Evolutionary conservation across 1,140 invertebrate genomes (phyloP).

Genomic region (Marisa cornuarietis): DNA sequence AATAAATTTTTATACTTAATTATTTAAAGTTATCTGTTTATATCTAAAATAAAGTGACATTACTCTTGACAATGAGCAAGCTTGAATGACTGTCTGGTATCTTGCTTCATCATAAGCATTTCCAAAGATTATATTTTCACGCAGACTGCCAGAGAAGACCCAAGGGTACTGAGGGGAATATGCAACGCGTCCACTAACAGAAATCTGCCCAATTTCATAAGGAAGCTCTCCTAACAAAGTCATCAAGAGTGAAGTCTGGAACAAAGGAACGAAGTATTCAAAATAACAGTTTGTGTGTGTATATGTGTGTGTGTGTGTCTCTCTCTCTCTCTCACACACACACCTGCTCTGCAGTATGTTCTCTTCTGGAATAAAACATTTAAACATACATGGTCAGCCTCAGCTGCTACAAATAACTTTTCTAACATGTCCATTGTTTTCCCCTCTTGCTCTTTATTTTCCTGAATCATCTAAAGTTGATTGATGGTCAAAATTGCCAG

Average conservation of each 20-base stretch:
- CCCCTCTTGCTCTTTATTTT: too few species aligned
- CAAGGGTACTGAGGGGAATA: constrained; percentile 91
- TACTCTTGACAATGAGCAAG: constrained; percentile 58
- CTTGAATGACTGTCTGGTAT: constrained; percentile 48
- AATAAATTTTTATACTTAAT: too few species aligned
- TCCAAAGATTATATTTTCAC: constrained; percentile 89
- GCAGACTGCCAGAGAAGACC: constrained; percentile 75
- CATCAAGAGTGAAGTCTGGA: constrained; percentile 80
- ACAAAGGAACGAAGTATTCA: constrained; percentile 15
- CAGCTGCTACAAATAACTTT: too few species aligned
- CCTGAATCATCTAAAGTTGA: too few species aligned
- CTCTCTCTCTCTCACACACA: neutral
- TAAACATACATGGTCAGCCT: too few species aligned
- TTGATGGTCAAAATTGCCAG: too few species aligned
- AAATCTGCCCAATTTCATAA: constrained; percentile 73
- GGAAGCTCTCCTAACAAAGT: constrained; percentile 83
- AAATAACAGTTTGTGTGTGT: neutral
- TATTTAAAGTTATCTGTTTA: neutral
- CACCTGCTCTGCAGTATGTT: too few species aligned
- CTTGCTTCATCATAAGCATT: constrained; percentile 35
- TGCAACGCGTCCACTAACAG: constrained; percentile 79
- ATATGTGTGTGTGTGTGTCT: too few species aligned
- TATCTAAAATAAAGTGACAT: constrained; percentile 8
- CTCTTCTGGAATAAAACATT: too few species aligned
- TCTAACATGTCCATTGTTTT: too few species aligned